Evolutionary conservation across 2,113 vertebrate species (phyloP), one percentile per base, ranked within the genome.

Genomic region (Trochalopteron elliotii): DNA sequence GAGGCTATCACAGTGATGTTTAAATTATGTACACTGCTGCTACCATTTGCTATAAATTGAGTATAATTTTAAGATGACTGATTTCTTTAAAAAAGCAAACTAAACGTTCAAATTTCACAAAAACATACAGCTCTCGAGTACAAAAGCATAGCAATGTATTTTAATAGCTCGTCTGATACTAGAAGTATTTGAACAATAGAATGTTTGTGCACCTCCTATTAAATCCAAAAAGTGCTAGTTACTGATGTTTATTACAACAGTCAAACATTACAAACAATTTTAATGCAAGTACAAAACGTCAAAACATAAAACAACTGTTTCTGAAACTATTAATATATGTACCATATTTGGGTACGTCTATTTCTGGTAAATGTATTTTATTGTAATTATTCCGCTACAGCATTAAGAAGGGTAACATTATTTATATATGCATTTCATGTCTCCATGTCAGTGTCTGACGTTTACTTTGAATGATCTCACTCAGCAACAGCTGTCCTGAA

Each of bases 401-500:
- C 71, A 79, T 67, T 74, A 83, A 76, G 65, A 94, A 78, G 19
- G 93, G 14, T 17, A 76, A 39, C 20, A 70, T 63, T 68, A 87
- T 65, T 91, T 83, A 31, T 49, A 39, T 37, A 82, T 52, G 83
- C 45, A 77, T 68, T 86, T 93, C 9, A 16, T 40, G 86, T 69
- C 74, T 81, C 76, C 33, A 23, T 68, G 71, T 42, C 76, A 85
- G 81, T 74, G 9, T 76, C 67, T 86, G 75, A 75, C 15, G 35
- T 39, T 96, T 78, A 49, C 25, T 78, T 30, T 8, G 24, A 75
- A 67, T 37, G 31, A 83, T 53, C 70, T 90, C 37, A 89, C 28
- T 76, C 95, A 75, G 50, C 72, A 95, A 91, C 67, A 92, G 90
- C 27, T 64, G 74, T 39, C 53, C 80, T 42, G 37, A 87, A 93